These are phyloP conservation scores for Drosophila ustulata DNA, from an alignment of 2,888 invertebrate species.

Conservation along the genomic window DNA sequence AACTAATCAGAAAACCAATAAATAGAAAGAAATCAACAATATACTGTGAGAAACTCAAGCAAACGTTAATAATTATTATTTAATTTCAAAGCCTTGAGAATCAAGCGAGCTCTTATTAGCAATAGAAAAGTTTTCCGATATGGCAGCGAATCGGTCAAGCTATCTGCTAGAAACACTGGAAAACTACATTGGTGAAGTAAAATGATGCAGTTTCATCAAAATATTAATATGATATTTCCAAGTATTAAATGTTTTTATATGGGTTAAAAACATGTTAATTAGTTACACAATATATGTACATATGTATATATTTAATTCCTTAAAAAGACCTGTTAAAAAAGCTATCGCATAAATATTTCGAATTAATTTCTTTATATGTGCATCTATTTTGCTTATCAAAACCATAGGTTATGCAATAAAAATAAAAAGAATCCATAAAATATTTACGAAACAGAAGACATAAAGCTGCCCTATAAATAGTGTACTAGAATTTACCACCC, in stretches of 20 bases:
- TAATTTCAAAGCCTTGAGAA: not conserved
- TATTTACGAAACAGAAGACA: slow-evolving; percentile 1
- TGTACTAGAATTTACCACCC: slow-evolving; percentile 12
- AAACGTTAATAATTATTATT: not conserved
- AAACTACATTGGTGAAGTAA: too few species aligned
- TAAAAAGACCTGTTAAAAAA: too few species aligned
- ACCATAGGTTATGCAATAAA: not conserved
- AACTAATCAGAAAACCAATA: slow-evolving; percentile 6
- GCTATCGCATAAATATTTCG: too few species aligned
- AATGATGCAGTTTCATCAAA: too few species aligned
- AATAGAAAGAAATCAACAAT: slow-evolving; percentile 2
- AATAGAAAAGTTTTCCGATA: not conserved
- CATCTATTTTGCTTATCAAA: not conserved
- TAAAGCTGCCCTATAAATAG: not conserved
- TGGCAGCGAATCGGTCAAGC: not conserved
- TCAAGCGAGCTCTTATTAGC: not conserved
- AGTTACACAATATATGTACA: too few species aligned
- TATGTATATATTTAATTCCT: too few species aligned
- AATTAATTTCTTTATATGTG: not conserved
- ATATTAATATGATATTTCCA: too few species aligned
- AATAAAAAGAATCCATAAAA: slow-evolving; percentile 1
- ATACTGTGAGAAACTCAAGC: not conserved
- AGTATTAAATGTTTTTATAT: too few species aligned
- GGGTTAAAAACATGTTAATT: too few species aligned
- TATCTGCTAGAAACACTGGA: not conserved